phyloP scores from a whole-genome alignment of 2,888 invertebrate species.

The Cataglyphis livida region DNA sequence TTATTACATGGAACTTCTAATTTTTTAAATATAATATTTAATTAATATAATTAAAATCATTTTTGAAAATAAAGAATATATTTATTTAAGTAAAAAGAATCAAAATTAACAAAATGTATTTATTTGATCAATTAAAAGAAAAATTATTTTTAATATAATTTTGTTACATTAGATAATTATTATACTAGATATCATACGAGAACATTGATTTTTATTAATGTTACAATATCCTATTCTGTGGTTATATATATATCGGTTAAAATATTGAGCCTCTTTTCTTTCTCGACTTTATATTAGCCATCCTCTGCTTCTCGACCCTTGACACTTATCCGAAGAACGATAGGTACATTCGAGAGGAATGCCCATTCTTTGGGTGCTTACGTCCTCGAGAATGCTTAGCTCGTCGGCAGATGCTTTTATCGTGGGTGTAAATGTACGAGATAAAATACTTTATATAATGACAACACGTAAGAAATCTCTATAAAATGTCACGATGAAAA shows the following conservation, averaged over 20 bases:
- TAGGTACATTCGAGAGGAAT: constrained; percentile 40
- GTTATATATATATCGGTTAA: neutral
- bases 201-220: constrained; percentile 21
- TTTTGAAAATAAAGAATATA: no score
- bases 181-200: neutral
- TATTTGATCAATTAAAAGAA: no score
- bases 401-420: constrained; percentile 25
- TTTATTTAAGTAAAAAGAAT: no score
- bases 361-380: constrained; percentile 57
- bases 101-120: no score
- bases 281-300: neutral
- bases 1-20: no score
- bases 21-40: no score
- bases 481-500: neutral
- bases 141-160: no score
- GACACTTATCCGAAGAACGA: constrained; percentile 13
- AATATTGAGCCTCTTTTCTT: constrained; percentile 20
- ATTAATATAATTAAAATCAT: no score
- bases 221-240: neutral
- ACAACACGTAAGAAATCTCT: neutral
- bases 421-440: constrained; percentile 41
- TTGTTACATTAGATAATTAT: constrained; percentile 10
- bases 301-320: constrained; percentile 1
- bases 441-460: constrained; percentile 3
- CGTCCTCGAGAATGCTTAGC: constrained; percentile 50